A percentile compares a stretch with the other conserved stretches of the same genome.
Evolutionary conservation across 2,888 invertebrate genomes (phyloP).

Genomic region (Synanthedon andrenaeformis): DNA sequence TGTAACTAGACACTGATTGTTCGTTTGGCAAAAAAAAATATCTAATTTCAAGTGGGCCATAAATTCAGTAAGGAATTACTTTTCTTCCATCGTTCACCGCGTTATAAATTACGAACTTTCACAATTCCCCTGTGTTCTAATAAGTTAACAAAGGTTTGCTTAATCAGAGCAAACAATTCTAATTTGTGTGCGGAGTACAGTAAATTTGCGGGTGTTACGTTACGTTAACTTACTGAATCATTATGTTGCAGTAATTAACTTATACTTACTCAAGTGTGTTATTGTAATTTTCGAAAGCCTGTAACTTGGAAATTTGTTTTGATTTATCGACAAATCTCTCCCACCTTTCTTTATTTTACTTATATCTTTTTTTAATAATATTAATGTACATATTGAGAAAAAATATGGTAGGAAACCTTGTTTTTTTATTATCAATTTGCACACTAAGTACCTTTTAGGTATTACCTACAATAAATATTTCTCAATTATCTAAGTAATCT

Average conservation of each 20-base stretch:
- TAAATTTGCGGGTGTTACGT: conserved; percentile 16
- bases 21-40: too few relatives aligned
- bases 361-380: too few relatives aligned
- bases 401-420: neutral
- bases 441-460: too few relatives aligned
- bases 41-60: too few relatives aligned
- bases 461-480: too few relatives aligned
- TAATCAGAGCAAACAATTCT: conserved; percentile 33
- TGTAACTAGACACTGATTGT: too few relatives aligned
- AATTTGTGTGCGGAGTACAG: conserved; percentile 17
- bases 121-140: conserved; percentile 4
- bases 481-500: too few relatives aligned
- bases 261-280: conserved; percentile 29
- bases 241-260: conserved; percentile 29
- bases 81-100: neutral
- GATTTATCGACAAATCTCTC: conserved; percentile 10
- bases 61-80: too few relatives aligned
- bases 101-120: neutral
- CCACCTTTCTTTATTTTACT: neutral
- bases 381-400: neutral
- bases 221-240: conserved; percentile 19
- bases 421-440: too few relatives aligned
- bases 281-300: conserved; percentile 20
- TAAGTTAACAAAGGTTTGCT: conserved; percentile 20
- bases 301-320: conserved; percentile 9